A percentile compares a stretch with the other conserved stretches of the same genome.
phyloP scores from a whole-genome alignment of 2,113 vertebrate species.

The Monarcha castaneiventris region DNA sequence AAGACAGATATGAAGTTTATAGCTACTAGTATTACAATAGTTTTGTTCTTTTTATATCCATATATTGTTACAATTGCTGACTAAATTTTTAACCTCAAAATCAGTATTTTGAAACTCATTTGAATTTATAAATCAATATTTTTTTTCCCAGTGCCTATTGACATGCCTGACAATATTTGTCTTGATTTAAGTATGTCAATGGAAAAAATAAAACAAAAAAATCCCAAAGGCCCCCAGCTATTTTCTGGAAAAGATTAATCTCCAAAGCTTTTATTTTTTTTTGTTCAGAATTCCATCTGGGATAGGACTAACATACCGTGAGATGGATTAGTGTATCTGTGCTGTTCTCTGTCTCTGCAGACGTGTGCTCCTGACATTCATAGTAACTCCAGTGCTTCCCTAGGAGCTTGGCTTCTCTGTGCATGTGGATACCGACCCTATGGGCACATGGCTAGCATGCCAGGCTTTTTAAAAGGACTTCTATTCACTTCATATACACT shows the following conservation, averaged over 20 bases:
- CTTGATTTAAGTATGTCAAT: background rate
- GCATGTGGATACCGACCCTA: background rate
- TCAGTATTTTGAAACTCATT: background rate
- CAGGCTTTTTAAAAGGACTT: background rate
- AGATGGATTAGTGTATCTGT: background rate
- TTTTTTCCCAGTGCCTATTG: background rate
- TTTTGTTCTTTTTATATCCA: background rate
- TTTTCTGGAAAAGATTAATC: background rate
- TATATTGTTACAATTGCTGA: background rate
- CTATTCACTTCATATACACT: background rate
- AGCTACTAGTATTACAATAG: background rate
- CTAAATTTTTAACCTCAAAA: background rate
- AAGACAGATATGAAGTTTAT: background rate
- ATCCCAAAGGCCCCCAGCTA: background rate
- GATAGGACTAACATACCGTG: accelerated
- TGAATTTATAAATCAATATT: background rate
- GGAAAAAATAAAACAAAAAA: background rate
- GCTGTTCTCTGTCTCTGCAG: background rate
- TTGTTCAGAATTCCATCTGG: background rate
- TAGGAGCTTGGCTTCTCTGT: background rate
- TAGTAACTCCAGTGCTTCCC: background rate
- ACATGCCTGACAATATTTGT: background rate
- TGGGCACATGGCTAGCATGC: background rate
- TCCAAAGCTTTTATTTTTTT: background rate
- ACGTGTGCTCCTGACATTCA: background rate